Base-by-base conservation (phyloP, 2,888 invertebrate genomes). In the Epistrophe grossulariae region DNA sequence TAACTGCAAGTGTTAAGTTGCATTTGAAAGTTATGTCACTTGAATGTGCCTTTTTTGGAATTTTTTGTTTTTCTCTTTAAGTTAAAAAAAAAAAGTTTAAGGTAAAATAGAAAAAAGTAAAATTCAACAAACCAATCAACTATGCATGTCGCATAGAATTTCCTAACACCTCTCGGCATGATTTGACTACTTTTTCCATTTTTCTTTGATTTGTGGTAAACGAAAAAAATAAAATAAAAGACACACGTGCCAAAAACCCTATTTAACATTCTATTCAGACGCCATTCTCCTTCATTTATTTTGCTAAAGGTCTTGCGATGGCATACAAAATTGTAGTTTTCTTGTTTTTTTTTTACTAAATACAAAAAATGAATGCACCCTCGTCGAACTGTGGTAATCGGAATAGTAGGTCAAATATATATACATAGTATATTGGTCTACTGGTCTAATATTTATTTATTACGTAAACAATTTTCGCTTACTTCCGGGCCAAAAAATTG, bases 91-190 rank as follows among this genome's bases (percentile, higher is more conserved):
- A 50, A 45, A 35, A 48, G 72, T 59, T 50, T 68, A 28, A 35
- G 24, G 55, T 40, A 60, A 40, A 55, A 15, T 15, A 40, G 45
- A 31, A 50, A 48, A 78, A 38, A 19, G 6, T 38, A 60, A 60
- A 60, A 60, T 40, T 40, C 19, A 9, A 59, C 48, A 43, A 76
- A 13, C 40, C 70, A 79, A 85, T 81, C 84, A 85, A 28, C 62
- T 60, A 85, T 85, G 77, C 84, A 78, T 38, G 62, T 73, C 80
- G 62, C 84, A 85, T 81, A 81, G 68, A 85, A 81, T 85, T 85
- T 85, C 84, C 81, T 78, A 85, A 85, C 77, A 81, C 80, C 72
- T 66, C 40, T 10, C 28, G n/a, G 13, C 45, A 43, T 48, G 43
- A 9, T 10, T 68, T 68, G 2, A 31, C 28, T 43, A 40, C 43